Conservation (phyloP, 2,888 invertebrate species). For the Deladenus siricidicola region DNA sequence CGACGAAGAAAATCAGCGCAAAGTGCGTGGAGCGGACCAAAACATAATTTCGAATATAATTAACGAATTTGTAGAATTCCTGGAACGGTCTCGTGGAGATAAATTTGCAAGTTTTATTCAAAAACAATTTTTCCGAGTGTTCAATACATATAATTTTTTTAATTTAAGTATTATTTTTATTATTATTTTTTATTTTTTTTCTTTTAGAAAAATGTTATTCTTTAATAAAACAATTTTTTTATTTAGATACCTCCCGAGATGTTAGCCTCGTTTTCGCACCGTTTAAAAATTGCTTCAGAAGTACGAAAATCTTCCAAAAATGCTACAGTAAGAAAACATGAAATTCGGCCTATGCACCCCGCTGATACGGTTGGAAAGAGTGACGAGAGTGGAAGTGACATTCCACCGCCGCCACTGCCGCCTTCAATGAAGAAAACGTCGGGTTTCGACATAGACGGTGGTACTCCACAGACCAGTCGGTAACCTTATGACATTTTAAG, state of each 20-base stretch:
- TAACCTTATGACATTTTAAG: too few species aligned
- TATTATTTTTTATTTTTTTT: too few species aligned
- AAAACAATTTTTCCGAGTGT: background rate
- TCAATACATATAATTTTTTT: background rate
- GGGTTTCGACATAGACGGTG: too few species aligned
- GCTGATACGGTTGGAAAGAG: conserved; percentile 7
- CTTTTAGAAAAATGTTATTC: too few species aligned
- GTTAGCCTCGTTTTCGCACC: conserved; percentile 3
- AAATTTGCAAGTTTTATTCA: background rate
- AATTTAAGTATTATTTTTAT: too few species aligned
- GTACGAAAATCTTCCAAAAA: conserved; percentile 21
- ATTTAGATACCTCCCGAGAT: conserved; percentile 21
- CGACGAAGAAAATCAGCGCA: too few species aligned
- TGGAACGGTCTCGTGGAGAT: background rate
- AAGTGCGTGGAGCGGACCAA: too few species aligned
- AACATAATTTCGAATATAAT: background rate
- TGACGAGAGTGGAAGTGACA: background rate
- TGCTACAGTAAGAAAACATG: too few species aligned
- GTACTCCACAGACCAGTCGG: too few species aligned
- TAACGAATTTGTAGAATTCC: background rate
- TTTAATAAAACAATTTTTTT: too few species aligned
- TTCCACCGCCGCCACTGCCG: background rate
- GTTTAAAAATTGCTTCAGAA: conserved; percentile 19
- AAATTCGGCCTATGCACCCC: too few species aligned
- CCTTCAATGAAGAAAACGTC: too few species aligned